Conservation (phyloP, 2,888 invertebrate genomes). For the Coremacera marginata region DNA sequence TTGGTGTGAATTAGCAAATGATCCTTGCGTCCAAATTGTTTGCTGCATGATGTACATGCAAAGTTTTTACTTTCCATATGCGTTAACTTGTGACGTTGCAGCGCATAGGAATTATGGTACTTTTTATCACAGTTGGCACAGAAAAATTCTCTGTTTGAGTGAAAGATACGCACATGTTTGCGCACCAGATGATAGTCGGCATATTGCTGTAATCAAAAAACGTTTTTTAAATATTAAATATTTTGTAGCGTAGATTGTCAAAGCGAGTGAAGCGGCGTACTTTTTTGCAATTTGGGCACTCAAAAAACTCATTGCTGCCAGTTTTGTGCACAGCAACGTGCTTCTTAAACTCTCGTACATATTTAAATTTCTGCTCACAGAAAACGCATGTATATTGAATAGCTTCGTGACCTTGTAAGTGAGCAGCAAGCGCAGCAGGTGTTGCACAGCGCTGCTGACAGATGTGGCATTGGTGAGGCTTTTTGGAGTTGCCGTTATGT, state of each 20-base stretch:
- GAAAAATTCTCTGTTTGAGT: slow-evolving; percentile 76
- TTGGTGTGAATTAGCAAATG: slow-evolving; percentile 50
- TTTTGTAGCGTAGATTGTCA: neutral
- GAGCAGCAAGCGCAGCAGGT: slow-evolving; percentile 79
- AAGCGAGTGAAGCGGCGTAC: slow-evolving; percentile 53
- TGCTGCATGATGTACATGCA: slow-evolving; percentile 81
- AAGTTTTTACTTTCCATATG: slow-evolving; percentile 78
- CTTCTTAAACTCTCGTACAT: slow-evolving; percentile 75
- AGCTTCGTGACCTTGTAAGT: slow-evolving; percentile 76
- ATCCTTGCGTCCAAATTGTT: slow-evolving; percentile 78
- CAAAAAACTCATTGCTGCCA: slow-evolving; percentile 74
- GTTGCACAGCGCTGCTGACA: slow-evolving; percentile 79
- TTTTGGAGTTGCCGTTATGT: slow-evolving; percentile 78
- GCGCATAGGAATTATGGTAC: slow-evolving; percentile 79
- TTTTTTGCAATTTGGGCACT: slow-evolving; percentile 79
- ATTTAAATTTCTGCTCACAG: slow-evolving; percentile 78
- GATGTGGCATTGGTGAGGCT: slow-evolving; percentile 76
- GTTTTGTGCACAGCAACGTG: slow-evolving; percentile 76
- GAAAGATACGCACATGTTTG: slow-evolving; percentile 81
- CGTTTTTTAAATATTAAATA: neutral
- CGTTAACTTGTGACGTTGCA: slow-evolving; percentile 74
- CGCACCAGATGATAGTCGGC: slow-evolving; percentile 78
- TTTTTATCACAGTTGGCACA: slow-evolving; percentile 79
- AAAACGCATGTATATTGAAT: slow-evolving; percentile 73
- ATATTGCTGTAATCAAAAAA: slow-evolving; percentile 70